Evolutionary conservation across 2,113 vertebrate species (phyloP).

Genomic region (Glareola pratincola): DNA sequence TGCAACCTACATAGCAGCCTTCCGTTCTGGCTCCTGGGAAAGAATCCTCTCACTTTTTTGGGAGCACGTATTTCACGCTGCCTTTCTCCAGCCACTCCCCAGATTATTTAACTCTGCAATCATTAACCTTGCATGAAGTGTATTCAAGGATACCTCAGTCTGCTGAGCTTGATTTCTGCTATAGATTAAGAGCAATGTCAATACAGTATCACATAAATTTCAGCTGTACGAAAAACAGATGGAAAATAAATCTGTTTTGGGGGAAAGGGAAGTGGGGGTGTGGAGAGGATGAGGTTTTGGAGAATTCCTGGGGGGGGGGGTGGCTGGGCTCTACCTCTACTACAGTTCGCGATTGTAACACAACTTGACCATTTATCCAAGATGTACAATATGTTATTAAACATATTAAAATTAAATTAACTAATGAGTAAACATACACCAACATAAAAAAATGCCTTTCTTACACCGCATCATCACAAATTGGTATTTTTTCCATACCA

Average conservation of each 20-base stretch:
- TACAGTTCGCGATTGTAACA: neutral
- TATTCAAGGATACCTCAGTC: neutral
- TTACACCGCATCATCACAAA: neutral
- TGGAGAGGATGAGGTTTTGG: neutral
- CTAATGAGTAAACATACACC: neutral
- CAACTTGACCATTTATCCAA: neutral
- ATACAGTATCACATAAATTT: neutral
- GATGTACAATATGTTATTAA: neutral
- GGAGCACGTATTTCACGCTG: fast-evolving
- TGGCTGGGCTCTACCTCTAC: neutral
- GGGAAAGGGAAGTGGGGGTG: neutral
- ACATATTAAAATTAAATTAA: neutral
- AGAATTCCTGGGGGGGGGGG: neutral
- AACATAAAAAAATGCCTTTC: neutral
- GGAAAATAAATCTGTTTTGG: neutral
- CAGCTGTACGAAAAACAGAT: neutral
- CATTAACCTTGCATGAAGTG: neutral
- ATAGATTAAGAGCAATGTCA: neutral
- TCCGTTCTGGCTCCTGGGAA: neutral
- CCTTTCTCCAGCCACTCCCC: neutral
- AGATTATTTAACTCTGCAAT: neutral
- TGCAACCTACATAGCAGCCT: neutral
- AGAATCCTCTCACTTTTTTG: neutral
- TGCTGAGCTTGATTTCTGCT: neutral
- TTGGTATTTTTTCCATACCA: neutral